These are phyloP conservation scores for Indri indri DNA, from an alignment of 2,113 vertebrate genomes.

Conservation along the genomic window DNA sequence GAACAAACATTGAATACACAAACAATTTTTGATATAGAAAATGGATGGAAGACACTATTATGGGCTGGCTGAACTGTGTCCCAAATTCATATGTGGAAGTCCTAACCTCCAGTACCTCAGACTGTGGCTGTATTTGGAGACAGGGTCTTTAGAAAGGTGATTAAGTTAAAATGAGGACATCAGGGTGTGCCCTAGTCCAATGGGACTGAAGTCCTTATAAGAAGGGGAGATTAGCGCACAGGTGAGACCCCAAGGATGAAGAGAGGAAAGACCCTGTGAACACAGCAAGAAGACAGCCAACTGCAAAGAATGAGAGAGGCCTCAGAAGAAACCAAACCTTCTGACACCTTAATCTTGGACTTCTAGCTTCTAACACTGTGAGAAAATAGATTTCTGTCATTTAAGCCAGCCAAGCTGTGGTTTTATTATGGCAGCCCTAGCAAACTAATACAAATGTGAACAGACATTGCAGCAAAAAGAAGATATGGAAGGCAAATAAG, in stretches of 20 bases:
- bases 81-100: neutral
- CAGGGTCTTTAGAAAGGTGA: neutral
- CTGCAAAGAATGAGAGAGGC: neutral
- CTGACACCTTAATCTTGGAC: neutral
- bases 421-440: neutral
- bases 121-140: neutral
- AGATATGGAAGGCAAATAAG: neutral
- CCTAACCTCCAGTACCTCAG: neutral
- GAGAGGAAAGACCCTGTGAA: accelerated
- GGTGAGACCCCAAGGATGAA: neutral
- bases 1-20: neutral
- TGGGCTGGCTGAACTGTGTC: neutral
- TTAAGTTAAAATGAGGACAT: neutral
- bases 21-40: neutral
- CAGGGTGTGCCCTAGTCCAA: neutral
- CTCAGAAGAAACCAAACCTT: neutral
- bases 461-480: neutral
- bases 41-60: neutral
- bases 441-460: neutral
- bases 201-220: neutral
- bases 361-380: neutral
- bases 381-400: neutral
- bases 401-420: neutral
- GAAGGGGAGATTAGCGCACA: neutral
- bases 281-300: neutral